Conservation (phyloP, 1,140 invertebrate species). For the Ephestia elutella region DNA sequence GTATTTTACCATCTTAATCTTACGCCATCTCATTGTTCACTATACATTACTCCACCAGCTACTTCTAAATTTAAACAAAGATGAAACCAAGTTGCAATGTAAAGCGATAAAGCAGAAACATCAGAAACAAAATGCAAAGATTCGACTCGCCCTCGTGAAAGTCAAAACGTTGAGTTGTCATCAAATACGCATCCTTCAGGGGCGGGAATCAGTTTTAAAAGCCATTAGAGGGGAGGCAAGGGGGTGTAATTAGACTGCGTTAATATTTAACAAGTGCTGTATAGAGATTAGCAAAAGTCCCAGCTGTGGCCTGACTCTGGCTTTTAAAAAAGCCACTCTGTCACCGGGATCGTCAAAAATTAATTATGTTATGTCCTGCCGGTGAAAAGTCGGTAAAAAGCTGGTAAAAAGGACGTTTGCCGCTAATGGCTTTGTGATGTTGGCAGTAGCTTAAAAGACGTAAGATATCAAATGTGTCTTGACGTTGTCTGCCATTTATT, state of each 20-base stretch:
- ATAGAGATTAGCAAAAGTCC: conserved; percentile 58
- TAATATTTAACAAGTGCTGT: conserved; percentile 73
- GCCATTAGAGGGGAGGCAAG: conserved; percentile 62
- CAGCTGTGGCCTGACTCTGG: conserved; percentile 49
- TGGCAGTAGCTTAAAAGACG: conserved; percentile 5
- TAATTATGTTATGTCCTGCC: conserved; percentile 53
- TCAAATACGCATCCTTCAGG: conserved; percentile 70
- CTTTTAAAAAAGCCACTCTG: conserved; percentile 63
- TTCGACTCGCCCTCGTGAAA: conserved; percentile 22
- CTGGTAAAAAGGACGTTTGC: conserved; percentile 41
- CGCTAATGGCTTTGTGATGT: conserved; percentile 54
- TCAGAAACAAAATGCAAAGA: conserved; percentile 40
- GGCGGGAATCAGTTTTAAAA: conserved; percentile 73
- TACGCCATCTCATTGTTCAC: neutral
- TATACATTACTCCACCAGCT: conserved; percentile 4
- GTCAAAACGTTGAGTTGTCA: conserved; percentile 60
- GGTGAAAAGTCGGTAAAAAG: neutral
- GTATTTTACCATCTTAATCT: neutral
- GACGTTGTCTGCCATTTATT: neutral
- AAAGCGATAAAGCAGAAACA: conserved; percentile 12
- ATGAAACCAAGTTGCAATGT: conserved; percentile 1
- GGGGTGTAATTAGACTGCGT: conserved; percentile 68
- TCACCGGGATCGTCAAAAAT: conserved; percentile 59
- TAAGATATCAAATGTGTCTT: conserved; percentile 13
- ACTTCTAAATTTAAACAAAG: conserved; percentile 4